Evolutionary conservation across 2,113 vertebrate species (phyloP).

Genomic region (Ceyx margarethae): DNA sequence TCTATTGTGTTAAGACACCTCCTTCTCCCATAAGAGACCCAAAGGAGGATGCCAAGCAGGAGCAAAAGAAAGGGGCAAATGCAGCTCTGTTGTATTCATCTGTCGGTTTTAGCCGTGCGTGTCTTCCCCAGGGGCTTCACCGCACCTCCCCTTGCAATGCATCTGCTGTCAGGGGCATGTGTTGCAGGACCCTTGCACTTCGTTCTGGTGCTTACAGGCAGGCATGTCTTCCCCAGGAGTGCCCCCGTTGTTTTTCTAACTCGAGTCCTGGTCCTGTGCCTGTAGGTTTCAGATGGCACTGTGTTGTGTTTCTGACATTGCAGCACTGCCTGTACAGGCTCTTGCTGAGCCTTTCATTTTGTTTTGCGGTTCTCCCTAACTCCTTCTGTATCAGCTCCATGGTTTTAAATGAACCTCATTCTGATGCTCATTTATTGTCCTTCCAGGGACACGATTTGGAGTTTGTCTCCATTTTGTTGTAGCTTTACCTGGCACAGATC

Average conservation of each 20-base stretch:
- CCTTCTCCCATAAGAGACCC: background rate
- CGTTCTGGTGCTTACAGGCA: background rate
- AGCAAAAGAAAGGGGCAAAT: background rate
- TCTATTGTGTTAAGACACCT: conserved; percentile 13
- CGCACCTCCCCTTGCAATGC: background rate
- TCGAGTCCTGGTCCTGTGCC: background rate
- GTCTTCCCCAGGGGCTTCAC: background rate
- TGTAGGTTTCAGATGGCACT: conserved; percentile 33
- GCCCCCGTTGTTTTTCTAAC: background rate
- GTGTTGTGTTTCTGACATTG: conserved; percentile 33
- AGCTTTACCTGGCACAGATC: background rate
- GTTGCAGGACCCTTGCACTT: background rate
- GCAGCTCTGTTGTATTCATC: background rate
- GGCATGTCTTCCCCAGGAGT: background rate
- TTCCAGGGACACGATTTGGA: background rate
- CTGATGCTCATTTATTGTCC: background rate
- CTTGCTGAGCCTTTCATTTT: conserved; percentile 50
- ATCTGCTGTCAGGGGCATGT: background rate
- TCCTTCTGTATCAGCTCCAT: background rate
- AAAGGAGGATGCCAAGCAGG: background rate
- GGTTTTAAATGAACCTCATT: conserved; percentile 31
- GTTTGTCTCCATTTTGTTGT: background rate
- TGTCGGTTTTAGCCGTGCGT: background rate
- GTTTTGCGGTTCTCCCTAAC: background rate
- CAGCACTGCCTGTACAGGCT: conserved; percentile 32